phyloP scores from a whole-genome alignment of 2,113 vertebrate genomes.

The Struthidea cinerea region DNA sequence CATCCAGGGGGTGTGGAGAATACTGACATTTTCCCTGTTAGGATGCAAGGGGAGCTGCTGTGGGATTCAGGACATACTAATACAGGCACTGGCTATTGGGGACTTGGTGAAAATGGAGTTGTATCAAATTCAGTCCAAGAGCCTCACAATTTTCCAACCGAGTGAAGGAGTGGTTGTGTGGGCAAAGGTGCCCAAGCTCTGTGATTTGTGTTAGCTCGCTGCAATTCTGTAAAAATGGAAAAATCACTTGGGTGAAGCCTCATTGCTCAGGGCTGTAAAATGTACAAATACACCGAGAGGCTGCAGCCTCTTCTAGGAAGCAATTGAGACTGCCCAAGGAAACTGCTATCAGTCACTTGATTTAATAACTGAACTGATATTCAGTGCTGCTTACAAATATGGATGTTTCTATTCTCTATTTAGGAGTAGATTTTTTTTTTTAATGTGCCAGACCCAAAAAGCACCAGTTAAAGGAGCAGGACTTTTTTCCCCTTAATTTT shows the following conservation, averaged over 20 bases:
- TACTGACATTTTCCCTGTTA: background rate
- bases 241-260: background rate
- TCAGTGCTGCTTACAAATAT: background rate
- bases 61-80: background rate
- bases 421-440: background rate
- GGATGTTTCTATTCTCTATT: background rate
- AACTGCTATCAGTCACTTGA: background rate
- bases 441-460: background rate
- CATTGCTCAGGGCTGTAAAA: background rate
- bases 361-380: background rate
- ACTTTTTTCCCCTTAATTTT: background rate
- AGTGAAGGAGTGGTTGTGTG: background rate
- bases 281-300: background rate
- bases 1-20: background rate
- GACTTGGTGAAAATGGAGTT: background rate
- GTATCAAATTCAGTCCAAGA: background rate
- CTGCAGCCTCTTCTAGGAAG: background rate
- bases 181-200: background rate
- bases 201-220: background rate
- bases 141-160: fast-evolving
- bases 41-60: background rate
- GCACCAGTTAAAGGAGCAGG: background rate
- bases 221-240: background rate
- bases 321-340: background rate
- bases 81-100: background rate